Conservation (phyloP, 2,113 vertebrate species). For the Ceratotherium simum region DNA sequence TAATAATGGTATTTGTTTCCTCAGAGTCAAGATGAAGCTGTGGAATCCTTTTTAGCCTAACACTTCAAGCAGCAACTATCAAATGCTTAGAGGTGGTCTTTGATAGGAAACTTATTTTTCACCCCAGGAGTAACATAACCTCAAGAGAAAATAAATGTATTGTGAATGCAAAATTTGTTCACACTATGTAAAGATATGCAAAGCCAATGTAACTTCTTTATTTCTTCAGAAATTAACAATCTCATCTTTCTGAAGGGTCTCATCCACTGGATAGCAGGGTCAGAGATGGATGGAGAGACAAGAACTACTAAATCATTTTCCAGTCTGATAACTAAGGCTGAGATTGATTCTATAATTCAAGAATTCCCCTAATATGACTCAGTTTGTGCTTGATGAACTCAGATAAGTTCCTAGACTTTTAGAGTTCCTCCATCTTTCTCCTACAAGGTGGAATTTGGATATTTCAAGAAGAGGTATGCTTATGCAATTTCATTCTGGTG, state of each 20-base stretch:
- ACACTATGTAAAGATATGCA: not conserved
- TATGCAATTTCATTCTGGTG: not conserved
- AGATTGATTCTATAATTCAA: not conserved
- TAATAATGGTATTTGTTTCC: not conserved
- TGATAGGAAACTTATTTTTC: slow-evolving; percentile 27
- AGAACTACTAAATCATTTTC: not conserved
- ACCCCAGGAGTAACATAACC: not conserved
- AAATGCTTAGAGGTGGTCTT: not conserved
- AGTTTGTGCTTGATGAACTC: not conserved
- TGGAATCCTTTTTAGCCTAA: not conserved
- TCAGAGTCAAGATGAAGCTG: not conserved
- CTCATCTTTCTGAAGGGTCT: not conserved
- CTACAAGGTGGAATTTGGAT: not conserved
- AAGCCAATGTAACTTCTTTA: not conserved
- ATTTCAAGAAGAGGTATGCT: not conserved
- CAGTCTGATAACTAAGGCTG: not conserved
- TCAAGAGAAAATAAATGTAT: not conserved
- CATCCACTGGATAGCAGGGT: not conserved
- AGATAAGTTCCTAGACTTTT: not conserved
- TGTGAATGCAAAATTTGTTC: not conserved
- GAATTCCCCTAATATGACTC: not conserved
- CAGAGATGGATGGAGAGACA: not conserved
- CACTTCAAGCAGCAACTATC: not conserved
- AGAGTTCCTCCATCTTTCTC: not conserved
- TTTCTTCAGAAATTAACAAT: not conserved